Conservation (phyloP, 2,113 vertebrate species). For the Apodemus speciosus region DNA sequence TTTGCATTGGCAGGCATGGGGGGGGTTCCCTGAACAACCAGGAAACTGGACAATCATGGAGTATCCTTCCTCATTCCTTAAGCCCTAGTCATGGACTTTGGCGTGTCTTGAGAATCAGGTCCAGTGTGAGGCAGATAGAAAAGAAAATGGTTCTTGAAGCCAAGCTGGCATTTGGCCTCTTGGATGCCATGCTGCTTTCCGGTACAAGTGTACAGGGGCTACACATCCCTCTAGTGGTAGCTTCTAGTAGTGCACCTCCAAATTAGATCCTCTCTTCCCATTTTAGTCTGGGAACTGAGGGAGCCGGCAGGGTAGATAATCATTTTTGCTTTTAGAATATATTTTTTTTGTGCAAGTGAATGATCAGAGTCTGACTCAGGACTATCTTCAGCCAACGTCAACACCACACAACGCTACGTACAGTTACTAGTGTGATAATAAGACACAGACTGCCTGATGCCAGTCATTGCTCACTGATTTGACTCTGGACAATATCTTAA, state of each 20-base stretch:
- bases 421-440: rapidly evolving
- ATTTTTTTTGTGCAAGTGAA: neutral
- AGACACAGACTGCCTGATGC: neutral
- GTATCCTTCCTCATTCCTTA: neutral
- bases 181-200: neutral
- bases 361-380: neutral
- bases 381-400: no score
- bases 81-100: no score
- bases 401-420: neutral
- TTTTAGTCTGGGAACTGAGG: neutral
- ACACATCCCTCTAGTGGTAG: neutral
- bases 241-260: neutral
- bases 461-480: neutral
- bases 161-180: neutral
- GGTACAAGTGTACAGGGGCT: rapidly evolving
- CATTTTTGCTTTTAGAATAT: neutral
- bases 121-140: neutral
- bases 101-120: neutral
- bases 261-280: neutral
- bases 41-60: neutral
- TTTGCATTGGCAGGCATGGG: neutral
- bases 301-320: no score
- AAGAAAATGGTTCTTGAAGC: neutral
- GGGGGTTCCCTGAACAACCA: neutral
- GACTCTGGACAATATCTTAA: neutral